Evolutionary conservation across 2,888 invertebrate species (phyloP).

Genomic region (Eristalis tenax): DNA sequence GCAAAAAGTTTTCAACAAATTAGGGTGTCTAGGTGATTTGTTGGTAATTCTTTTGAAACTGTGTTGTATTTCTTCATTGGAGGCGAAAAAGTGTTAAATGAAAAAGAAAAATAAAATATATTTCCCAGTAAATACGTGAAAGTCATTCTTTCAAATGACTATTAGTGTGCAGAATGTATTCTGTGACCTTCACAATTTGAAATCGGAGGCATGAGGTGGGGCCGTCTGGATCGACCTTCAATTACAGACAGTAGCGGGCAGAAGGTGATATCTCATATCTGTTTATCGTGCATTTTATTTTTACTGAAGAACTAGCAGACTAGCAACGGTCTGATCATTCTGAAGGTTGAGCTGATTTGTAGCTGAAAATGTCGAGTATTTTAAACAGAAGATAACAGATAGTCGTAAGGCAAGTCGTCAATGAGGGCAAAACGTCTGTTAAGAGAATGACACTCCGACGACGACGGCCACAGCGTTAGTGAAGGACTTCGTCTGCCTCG

Average conservation of each 20-base stretch:
- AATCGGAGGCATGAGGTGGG: not conserved
- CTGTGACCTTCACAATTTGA: not conserved
- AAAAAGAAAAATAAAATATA: not conserved
- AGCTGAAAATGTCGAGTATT: no score
- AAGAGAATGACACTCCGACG: no score
- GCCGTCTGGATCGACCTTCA: not conserved
- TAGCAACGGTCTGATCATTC: no score
- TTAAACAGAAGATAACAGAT: no score
- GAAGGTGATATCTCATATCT: not conserved
- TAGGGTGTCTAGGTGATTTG: not conserved
- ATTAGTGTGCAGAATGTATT: not conserved
- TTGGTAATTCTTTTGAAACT: not conserved
- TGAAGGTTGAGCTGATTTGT: not conserved
- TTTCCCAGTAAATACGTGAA: not conserved
- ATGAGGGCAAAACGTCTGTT: no score
- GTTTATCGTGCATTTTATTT: not conserved
- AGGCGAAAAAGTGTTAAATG: not conserved
- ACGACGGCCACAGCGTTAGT: no score
- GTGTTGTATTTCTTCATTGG: not conserved
- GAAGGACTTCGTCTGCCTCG: no score
- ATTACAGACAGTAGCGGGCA: not conserved
- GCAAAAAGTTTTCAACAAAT: conserved; percentile 3
- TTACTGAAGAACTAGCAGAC: no score
- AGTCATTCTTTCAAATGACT: not conserved
- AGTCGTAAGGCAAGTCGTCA: no score